A percentile compares a stretch with the other conserved stretches of the same genome.
These are phyloP conservation scores for Scelioninae gen. 1 DNA, from an alignment of 2,888 invertebrate species.

Conservation along the genomic window DNA sequence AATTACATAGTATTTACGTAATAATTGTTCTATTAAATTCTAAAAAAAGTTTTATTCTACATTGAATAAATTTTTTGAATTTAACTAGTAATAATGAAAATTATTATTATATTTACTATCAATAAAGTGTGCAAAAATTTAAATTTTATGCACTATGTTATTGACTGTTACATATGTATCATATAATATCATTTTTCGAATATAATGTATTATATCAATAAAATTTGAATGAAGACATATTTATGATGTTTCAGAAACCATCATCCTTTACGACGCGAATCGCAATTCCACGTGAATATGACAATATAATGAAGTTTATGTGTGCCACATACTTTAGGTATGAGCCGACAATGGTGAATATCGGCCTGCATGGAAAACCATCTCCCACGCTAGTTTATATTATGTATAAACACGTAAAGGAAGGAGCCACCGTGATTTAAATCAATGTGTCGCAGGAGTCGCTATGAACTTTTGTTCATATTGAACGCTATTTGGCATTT, in stretches of 20 bases:
- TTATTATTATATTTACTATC: too few species aligned
- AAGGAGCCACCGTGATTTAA: slow-evolving; percentile 76
- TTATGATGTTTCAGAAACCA: slow-evolving; percentile 62
- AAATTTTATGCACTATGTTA: too few species aligned
- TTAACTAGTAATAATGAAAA: too few species aligned
- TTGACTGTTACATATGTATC: neutral
- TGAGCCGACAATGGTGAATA: slow-evolving; percentile 76
- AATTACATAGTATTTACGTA: too few species aligned
- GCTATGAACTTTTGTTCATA: slow-evolving; percentile 73
- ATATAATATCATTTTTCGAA: slow-evolving; percentile 30
- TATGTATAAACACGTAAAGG: slow-evolving; percentile 72
- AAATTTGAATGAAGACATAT: slow-evolving; percentile 53
- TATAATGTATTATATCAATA: slow-evolving; percentile 40
- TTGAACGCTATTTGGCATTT: too few species aligned
- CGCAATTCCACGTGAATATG: slow-evolving; percentile 76
- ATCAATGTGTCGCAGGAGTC: slow-evolving; percentile 75
- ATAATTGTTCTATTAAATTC: too few species aligned
- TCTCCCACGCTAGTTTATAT: slow-evolving; percentile 69
- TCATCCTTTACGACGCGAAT: slow-evolving; percentile 71
- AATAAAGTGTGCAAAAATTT: too few species aligned
- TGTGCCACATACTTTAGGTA: slow-evolving; percentile 73
- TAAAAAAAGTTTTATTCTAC: too few species aligned
- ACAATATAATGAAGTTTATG: slow-evolving; percentile 77
- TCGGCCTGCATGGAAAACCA: slow-evolving; percentile 69
- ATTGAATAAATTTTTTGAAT: too few species aligned